Conservation (phyloP, 2,113 vertebrate genomes). For the Vulpes ferrilata region DNA sequence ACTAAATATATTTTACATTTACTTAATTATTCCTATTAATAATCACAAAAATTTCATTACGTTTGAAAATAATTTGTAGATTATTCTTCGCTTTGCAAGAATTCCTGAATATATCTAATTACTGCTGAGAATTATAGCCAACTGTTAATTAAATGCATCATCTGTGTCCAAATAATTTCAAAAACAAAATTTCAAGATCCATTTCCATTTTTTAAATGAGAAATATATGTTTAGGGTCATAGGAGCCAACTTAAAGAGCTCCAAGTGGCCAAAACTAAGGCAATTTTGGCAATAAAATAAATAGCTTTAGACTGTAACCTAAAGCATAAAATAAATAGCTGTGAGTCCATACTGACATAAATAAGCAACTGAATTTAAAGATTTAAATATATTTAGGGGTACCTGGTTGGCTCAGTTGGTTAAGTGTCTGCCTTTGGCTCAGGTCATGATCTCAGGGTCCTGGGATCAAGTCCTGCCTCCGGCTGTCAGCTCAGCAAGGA, state of each 20-base stretch:
- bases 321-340: conserved; percentile 12
- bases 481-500: too few relatives aligned
- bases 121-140: not conserved
- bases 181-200: not conserved
- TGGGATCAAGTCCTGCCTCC: too few relatives aligned
- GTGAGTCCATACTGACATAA: not conserved
- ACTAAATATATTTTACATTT: not conserved
- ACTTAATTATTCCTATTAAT: not conserved
- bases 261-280: not conserved
- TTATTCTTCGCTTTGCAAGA: not conserved
- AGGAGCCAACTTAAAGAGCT: not conserved
- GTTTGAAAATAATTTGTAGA: not conserved
- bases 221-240: not conserved
- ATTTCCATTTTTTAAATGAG: not conserved
- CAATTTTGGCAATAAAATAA: not conserved
- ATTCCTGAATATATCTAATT: not conserved
- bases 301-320: not conserved
- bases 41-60: not conserved
- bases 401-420: too few relatives aligned
- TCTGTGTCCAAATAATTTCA: not conserved
- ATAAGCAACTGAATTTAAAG: not conserved
- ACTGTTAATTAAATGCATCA: not conserved
- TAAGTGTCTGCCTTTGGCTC: too few relatives aligned
- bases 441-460: too few relatives aligned
- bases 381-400: not conserved